Percentiles rank a stretch among this genome's conserved stretches.
Conservation (phyloP, 2,888 invertebrate species). For the Sphaerophoria rueppellii region DNA sequence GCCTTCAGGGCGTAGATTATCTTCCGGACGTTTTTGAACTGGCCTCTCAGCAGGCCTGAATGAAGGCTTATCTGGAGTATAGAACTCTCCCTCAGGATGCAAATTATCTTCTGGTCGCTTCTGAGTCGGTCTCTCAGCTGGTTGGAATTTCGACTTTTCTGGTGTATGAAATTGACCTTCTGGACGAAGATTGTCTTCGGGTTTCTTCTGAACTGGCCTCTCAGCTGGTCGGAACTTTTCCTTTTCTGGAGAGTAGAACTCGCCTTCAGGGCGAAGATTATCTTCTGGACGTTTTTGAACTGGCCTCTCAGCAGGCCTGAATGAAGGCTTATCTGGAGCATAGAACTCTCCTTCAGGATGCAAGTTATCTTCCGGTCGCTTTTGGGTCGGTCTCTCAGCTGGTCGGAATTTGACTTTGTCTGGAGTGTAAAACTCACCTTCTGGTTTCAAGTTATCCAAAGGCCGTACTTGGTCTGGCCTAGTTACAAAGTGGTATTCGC, state of each 20-base stretch:
- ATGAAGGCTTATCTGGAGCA: constrained; percentile 81
- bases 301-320: constrained; percentile 83
- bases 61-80: constrained; percentile 79
- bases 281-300: constrained; percentile 83
- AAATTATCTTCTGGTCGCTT: constrained; percentile 83
- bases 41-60: constrained; percentile 80
- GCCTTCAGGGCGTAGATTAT: constrained; percentile 77
- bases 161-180: constrained; percentile 82
- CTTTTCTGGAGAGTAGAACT: constrained; percentile 78
- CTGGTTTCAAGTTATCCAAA: constrained; percentile 84
- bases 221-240: constrained; percentile 79
- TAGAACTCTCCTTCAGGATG: constrained; percentile 83
- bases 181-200: constrained; percentile 82
- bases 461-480: constrained; percentile 82
- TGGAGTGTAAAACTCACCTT: constrained; percentile 84
- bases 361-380: too few species aligned
- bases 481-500: constrained; percentile 79
- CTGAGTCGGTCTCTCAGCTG: too few species aligned
- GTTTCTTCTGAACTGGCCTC: constrained; percentile 82
- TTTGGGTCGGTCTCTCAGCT: constrained; percentile 79
- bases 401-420: constrained; percentile 79
- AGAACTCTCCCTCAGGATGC: constrained; percentile 83
- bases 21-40: constrained; percentile 81
- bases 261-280: constrained; percentile 79
- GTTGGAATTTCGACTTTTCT: constrained; percentile 79